Evolutionary conservation across 1,140 invertebrate genomes (phyloP).

Genomic region (Drosophila nigromelanica): DNA sequence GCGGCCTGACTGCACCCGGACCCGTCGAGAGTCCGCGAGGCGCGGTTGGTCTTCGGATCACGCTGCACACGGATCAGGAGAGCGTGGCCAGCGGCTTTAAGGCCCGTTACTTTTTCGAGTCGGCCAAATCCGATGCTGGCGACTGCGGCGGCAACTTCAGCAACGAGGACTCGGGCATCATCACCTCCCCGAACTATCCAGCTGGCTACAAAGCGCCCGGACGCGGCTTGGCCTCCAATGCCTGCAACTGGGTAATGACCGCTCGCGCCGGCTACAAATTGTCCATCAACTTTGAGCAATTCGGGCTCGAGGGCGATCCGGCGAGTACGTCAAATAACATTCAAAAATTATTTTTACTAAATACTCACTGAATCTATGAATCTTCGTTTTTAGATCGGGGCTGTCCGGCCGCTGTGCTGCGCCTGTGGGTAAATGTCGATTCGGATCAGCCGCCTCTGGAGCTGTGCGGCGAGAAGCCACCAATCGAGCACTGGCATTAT

Average conservation of each 20-base stretch:
- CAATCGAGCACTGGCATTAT: slow-evolving; percentile 90
- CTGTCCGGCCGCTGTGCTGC: slow-evolving; percentile 94
- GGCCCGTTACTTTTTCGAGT: slow-evolving; percentile 94
- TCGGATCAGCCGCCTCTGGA: slow-evolving; percentile 91
- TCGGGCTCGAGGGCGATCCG: slow-evolving; percentile 95
- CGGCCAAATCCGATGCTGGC: slow-evolving; percentile 93
- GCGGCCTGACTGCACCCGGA: slow-evolving; percentile 92
- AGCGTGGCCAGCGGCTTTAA: slow-evolving; percentile 95
- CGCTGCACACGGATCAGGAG: slow-evolving; percentile 92
- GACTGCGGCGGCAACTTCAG: slow-evolving; percentile 96
- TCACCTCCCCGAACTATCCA: slow-evolving; percentile 95
- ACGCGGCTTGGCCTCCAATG: slow-evolving; percentile 89
- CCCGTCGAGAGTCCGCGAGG: slow-evolving; percentile 95
- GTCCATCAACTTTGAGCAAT: slow-evolving; percentile 93
- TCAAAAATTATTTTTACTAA: not conserved
- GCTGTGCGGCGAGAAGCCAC: slow-evolving; percentile 93
- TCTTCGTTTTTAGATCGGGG: slow-evolving; percentile 87
- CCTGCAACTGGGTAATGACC: slow-evolving; percentile 96
- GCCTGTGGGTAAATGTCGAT: slow-evolving; percentile 91
- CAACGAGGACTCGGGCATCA: slow-evolving; percentile 91
- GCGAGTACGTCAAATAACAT: slow-evolving; percentile 86
- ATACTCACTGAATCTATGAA: not conserved
- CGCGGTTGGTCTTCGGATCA: slow-evolving; percentile 91
- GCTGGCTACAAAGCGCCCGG: slow-evolving; percentile 92
- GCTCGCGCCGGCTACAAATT: slow-evolving; percentile 92